A percentile compares a stretch with the other conserved stretches of the same genome.
Evolutionary conservation across 2,113 vertebrate genomes (phyloP).

Genomic region (Willisornis vidua): DNA sequence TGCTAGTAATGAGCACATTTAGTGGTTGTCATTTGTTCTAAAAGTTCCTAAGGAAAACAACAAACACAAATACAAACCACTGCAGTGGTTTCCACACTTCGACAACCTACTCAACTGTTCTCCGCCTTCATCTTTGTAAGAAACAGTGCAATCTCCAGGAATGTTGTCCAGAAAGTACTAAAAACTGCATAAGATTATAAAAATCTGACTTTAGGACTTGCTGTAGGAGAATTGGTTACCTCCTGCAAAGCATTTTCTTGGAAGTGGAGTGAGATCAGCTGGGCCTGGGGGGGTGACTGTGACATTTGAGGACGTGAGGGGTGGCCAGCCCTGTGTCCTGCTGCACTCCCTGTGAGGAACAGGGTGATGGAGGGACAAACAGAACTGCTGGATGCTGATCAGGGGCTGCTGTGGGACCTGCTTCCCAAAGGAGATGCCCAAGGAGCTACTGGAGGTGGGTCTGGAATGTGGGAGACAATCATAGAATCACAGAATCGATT

Average conservation of each 20-base stretch:
- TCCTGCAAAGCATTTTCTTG: background rate
- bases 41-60: background rate
- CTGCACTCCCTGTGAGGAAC: rapidly evolving
- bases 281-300: background rate
- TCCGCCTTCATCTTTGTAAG: background rate
- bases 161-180: background rate
- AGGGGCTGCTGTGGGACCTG: background rate
- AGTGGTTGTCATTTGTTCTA: background rate
- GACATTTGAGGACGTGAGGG: background rate
- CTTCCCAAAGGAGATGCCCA: background rate
- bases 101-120: background rate
- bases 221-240: background rate
- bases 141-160: background rate
- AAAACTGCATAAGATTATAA: background rate
- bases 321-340: background rate
- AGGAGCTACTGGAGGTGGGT: background rate
- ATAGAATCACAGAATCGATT: too few relatives aligned
- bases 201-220: background rate
- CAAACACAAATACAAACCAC: background rate
- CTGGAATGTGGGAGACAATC: background rate
- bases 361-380: background rate
- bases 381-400: rapidly evolving
- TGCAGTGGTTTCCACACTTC: background rate
- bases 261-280: background rate
- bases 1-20: background rate